Evolutionary conservation across 1,140 invertebrate species (phyloP), one percentile per base, ranked within the genome.

Genomic region (Trachelipus rathkii): DNA sequence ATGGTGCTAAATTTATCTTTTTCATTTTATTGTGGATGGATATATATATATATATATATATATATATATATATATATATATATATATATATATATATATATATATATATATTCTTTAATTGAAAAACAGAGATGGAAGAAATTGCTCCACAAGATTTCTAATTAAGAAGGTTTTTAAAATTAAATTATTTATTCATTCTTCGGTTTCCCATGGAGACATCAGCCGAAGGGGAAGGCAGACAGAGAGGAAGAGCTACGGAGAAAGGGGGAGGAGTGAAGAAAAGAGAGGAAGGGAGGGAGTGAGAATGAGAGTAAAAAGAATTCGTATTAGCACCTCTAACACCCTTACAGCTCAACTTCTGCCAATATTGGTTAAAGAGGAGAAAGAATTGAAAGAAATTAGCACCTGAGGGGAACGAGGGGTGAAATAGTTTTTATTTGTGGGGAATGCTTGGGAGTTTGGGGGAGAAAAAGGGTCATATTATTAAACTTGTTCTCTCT

Each of bases 41-140:
- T 60, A 60, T 33, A 24, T 24, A 23, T 70, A 70, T 33, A 23
- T 70, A 23, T 70, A 33, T 33, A 70, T 70, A 21, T 33, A 33
- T 70, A 21, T 70, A 70, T 70, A 70, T 70, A 70, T 70, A 70
- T 70, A 70, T 70, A 70, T 70, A 70, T 70, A 70, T 70, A 70
- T 70, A 70, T 70, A 70, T 70, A 70, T 70, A 70, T 70, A 70
- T 70, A 70, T 70, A 70, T 33, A 33, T 33, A 33, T 33, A 33
- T 33, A 33, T 33, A 33, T 33, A 33, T 33, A 70, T 70, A 33
- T 70, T 15, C 21, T 15, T 21, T 23, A 23, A 70, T 15, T 70
- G 24, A 23, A 70, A 70, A 23, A 70, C 21, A 70, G 50, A 13
- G 50, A 60, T 19, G 50, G 33, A 60, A 60, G 50, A 60, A 60